Base-by-base conservation (phyloP, 2,113 vertebrate species). In the Protobothrops flavoviridis region DNA sequence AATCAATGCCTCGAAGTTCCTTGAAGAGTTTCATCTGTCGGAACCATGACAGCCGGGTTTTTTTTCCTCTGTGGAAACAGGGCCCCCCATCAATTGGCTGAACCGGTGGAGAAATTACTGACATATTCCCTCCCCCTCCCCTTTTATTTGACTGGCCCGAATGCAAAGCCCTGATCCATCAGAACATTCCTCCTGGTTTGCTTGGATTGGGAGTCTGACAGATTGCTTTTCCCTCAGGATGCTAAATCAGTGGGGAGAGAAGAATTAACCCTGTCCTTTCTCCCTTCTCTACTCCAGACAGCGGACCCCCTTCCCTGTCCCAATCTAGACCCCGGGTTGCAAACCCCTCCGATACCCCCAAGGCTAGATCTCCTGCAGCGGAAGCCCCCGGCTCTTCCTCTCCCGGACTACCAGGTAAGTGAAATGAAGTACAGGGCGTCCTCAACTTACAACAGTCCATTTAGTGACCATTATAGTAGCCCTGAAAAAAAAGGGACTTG, bases 271-370 rank as follows among this genome's bases (percentile, higher is more conserved):
- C 74, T 81, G 15, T 81, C 17, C 17, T 43, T 86, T 26, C 33
- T 39, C 24, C 3, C 15, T 29, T 23, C 39, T 33, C 59, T 20
- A 7, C 9, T 3, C 39, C 91, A 85, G 69, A 4, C 2, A n/a
- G 23, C 5, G 7, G 53, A 15, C 29, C 43, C 87, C n/a, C 0
- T 4, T 17, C n/a, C 87, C 0, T 1, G 74, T 45, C 55, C 69
- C 8, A 3, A 56, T 26, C n/a, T 1, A 0, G 53, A 89, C 97
- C 90, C 98, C 97, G 95, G 93, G 97, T 20, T 97, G 96, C 92
- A 96, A 98, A 90, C 8, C 6, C 98, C 98, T 17, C 98, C 98
- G 1, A 97, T 98, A 45, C 98, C 98, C 0, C 98, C 98, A 26
- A 97, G 98, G 61, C 94, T 98, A 23, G 97, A 98, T 88, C 92